Evolutionary conservation across 2,888 invertebrate species (phyloP), one percentile per base, ranked within the genome.

Genomic region (Mesorhabditis belari): DNA sequence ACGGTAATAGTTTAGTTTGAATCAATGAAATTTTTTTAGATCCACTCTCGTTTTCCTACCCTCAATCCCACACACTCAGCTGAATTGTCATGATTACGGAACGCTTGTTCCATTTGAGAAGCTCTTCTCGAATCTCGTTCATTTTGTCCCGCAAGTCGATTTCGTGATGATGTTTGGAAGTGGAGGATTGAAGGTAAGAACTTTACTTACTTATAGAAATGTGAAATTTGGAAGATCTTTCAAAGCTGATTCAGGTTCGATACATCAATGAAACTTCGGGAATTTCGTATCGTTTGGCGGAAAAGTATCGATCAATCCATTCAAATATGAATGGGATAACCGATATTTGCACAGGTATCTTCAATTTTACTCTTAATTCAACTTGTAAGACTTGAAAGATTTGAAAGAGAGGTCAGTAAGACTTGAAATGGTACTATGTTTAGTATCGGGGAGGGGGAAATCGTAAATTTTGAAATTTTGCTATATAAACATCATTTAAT

Each of bases 81-180:
- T 75, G 24, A 78, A 75, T 52, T 79, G 79, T 52, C 79, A 79
- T 62, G 79, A 79, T 62, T 79, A 79, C 63, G 71, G 68, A 24
- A 75, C 77, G 6, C 71, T 79, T 55, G 69, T 71, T 3, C 79
- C 79, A 9, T 79, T 79, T 65, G 67, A 72, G 44, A 58, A 66
- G 17, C 58, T 79, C 5, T 53, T 77, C 26, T 60, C 66, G 50
- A 69, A 71, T 24, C 64, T 76, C 17, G 26, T 75, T 49, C 53
- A 60, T 12, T 61, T 59, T 2, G 62, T 73, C 25, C 75, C 77
- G 1, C 67, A 76, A 57, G 70, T 79, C 24, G 77, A 78, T 59
- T 67, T 73, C n/a, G 65, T 76, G 17, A 51, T 79, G 3, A 52
- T 78, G 21, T 53, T 79, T 23, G 77, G 70, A 9, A 71, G 69